Conservation (phyloP, 2,113 vertebrate genomes). For the Eidolon helvum region DNA sequence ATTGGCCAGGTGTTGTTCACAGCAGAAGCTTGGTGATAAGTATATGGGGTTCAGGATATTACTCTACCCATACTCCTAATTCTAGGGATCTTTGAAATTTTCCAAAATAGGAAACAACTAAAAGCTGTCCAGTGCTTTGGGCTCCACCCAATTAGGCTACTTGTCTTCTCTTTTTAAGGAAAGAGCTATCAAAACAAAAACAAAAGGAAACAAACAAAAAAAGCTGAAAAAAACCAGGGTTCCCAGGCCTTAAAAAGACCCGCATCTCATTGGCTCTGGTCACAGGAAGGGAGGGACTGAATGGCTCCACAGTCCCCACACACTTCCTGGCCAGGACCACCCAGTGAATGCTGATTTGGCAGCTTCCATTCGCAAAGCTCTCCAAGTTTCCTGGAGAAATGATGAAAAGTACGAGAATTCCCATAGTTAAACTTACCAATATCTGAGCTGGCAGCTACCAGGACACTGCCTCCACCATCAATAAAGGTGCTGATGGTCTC, state of each 20-base stretch:
- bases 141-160: background rate
- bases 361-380: background rate
- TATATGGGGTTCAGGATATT: too few relatives aligned
- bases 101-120: background rate
- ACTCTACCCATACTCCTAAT: background rate
- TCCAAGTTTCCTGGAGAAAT: background rate
- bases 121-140: background rate
- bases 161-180: background rate
- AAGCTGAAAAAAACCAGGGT: background rate
- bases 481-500: slow-evolving; percentile 98
- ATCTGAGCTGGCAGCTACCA: slow-evolving; percentile 95
- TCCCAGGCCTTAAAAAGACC: background rate
- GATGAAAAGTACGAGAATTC: background rate
- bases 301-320: background rate
- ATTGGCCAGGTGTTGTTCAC: background rate
- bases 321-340: background rate
- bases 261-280: background rate
- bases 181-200: background rate
- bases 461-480: slow-evolving; percentile 95
- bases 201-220: background rate
- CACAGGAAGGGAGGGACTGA: background rate
- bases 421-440: slow-evolving; percentile 85
- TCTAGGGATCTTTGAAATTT: background rate
- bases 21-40: background rate
- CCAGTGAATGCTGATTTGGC: background rate